Evolutionary conservation across 2,888 invertebrate species (phyloP).

Genomic region (Mantis religiosa): DNA sequence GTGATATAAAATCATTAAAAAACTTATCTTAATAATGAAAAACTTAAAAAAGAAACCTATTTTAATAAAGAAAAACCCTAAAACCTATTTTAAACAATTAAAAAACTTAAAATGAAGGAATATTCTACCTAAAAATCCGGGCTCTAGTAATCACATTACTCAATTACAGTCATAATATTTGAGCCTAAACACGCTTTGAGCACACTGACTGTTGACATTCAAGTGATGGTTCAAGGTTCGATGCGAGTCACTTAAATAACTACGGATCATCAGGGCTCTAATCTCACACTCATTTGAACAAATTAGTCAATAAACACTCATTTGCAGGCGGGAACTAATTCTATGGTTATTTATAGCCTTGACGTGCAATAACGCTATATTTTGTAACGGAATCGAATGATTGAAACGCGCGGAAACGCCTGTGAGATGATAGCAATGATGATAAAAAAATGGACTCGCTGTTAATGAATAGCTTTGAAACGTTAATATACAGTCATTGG

Average conservation of each 20-base stretch:
- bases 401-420: neutral
- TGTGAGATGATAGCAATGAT: neutral
- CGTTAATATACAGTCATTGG: neutral
- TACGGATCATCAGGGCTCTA: neutral
- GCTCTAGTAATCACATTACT: no score
- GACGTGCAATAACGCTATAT: neutral
- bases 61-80: no score
- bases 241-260: neutral
- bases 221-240: no score
- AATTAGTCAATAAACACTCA: neutral
- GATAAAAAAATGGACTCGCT: neutral
- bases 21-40: no score
- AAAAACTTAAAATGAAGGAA: no score
- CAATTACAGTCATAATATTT: no score
- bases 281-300: neutral
- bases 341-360: neutral
- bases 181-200: no score
- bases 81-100: no score
- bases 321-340: neutral
- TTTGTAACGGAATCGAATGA: neutral
- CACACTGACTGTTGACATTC: no score
- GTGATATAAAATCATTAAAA: no score
- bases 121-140: no score
- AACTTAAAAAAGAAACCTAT: no score
- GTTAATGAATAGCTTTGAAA: neutral